These are phyloP conservation scores for Catalaphyllia jardinei DNA, from an alignment of 64 coral and sea anemone species.

Conservation along the genomic window DNA sequence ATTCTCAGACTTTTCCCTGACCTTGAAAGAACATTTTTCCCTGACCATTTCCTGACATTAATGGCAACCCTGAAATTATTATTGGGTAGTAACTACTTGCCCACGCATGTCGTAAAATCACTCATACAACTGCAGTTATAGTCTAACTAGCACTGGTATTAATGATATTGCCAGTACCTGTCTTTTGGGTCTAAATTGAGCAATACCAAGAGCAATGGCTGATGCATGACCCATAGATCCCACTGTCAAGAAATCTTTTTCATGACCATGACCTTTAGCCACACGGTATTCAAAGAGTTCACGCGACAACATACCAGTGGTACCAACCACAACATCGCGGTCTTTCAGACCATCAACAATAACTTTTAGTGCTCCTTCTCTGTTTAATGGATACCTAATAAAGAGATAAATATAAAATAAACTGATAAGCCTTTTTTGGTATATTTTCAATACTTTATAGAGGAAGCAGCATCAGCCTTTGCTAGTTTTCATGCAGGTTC, in stretches of 20 bases:
- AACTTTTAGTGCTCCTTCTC: conserved; percentile 80
- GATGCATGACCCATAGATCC: conserved; percentile 97
- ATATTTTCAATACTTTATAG: too few species aligned
- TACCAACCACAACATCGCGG: conserved; percentile 89
- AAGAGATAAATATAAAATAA: background rate
- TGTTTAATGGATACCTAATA: conserved; percentile 76
- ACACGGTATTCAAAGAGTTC: conserved; percentile 97
- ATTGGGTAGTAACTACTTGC: too few species aligned
- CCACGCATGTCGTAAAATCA: too few species aligned
- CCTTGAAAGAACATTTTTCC: too few species aligned
- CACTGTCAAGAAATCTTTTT: conserved; percentile 95
- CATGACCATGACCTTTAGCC: conserved; percentile 88
- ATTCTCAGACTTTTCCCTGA: too few species aligned
- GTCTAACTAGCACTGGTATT: too few species aligned
- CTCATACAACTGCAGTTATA: too few species aligned
- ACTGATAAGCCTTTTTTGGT: background rate
- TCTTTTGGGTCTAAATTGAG: conserved; percentile 88
- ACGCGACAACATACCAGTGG: conserved; percentile 97
- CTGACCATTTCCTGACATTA: too few species aligned
- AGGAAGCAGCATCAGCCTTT: too few species aligned
- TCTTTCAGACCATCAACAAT: conserved; percentile 88
- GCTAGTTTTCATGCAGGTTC: too few species aligned
- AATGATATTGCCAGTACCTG: conserved; percentile 47
- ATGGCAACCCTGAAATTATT: too few species aligned
- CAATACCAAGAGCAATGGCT: conserved; percentile 92